Evolutionary conservation across 2,113 vertebrate genomes (phyloP), one percentile per base, ranked within the genome.

Genomic region (Pyxicephalus adspersus): DNA sequence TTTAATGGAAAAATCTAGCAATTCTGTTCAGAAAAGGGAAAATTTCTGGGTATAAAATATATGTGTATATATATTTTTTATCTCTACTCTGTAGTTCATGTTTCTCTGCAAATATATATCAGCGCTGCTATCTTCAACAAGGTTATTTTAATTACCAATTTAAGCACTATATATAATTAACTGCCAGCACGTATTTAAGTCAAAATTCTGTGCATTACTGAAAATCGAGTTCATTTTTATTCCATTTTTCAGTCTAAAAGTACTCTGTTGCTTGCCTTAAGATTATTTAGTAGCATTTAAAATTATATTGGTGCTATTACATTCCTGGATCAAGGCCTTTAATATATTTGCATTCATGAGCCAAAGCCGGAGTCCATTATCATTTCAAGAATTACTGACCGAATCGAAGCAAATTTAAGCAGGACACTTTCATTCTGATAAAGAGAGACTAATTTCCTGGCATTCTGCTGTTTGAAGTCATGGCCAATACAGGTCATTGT

Each of bases 261-360:
- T 86, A 78, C 82, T 89, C 83, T 87, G 83, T 89, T 89, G 78
- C 85, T 81, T 89, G 71, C 70, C 76, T 81, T 85, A 51, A 79
- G 87, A 83, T 86, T 87, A 87, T 90, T 89, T 90, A 86, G 85
- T 86, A 87, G 86, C 87, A 87, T 89, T 85, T 86, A 88, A 82
- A 90, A 89, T 87, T 74, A 83, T 80, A 83, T 83, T 84, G 78
- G 81, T 87, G 71, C 11, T 86, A 79, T 87, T 90, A 86, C 80
- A 73, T 80, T 83, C 72, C 61, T 76, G 68, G 50, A 71, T 77
- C 34, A 74, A 65, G 60, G 19, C 76, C 83, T 63, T 84, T 58
- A 63, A 83, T 82, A 68, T 89, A 85, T 85, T 87, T 79, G 84
- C 52, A 68, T 81, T 73, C 83, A 73, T 83, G 85, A 83, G n/a